Evolutionary conservation across 2,797 vertebrate species (phyloP).

Genomic region (Selene dorsalis): DNA sequence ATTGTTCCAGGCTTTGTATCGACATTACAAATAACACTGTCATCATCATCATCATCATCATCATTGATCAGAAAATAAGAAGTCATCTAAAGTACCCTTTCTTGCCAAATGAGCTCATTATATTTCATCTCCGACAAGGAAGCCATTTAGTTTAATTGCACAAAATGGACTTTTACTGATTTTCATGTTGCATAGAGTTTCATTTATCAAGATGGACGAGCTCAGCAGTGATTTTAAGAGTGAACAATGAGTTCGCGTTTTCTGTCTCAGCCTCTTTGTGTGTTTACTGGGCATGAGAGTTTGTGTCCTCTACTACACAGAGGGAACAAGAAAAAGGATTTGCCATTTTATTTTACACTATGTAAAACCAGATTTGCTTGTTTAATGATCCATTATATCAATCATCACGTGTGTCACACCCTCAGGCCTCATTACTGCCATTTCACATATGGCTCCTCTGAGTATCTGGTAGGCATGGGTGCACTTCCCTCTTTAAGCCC

Average conservation of each 20-base stretch:
- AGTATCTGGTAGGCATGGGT: not conserved
- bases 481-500: not conserved
- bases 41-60: not conserved
- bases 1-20: constrained; percentile 1
- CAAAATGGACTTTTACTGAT: constrained; percentile 21
- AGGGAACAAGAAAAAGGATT: not conserved
- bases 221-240: constrained; percentile 16
- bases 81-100: constrained; percentile 7
- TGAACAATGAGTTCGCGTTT: not conserved
- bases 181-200: not conserved
- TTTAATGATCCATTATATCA: not conserved
- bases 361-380: not conserved
- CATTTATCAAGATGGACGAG: constrained; percentile 17
- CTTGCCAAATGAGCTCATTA: constrained; percentile 40
- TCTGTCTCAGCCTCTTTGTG: not conserved
- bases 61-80: not conserved
- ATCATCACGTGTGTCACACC: not conserved
- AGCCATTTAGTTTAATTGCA: constrained; percentile 9
- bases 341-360: not conserved
- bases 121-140: constrained; percentile 14
- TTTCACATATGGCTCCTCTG: not conserved
- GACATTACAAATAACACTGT: not conserved
- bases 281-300: not conserved
- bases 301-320: not conserved
- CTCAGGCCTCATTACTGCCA: not conserved